Percentiles rank a stretch among this genome's conserved stretches.
Conservation (phyloP, 2,797 vertebrate genomes). For the Acipenser transmontanus region DNA sequence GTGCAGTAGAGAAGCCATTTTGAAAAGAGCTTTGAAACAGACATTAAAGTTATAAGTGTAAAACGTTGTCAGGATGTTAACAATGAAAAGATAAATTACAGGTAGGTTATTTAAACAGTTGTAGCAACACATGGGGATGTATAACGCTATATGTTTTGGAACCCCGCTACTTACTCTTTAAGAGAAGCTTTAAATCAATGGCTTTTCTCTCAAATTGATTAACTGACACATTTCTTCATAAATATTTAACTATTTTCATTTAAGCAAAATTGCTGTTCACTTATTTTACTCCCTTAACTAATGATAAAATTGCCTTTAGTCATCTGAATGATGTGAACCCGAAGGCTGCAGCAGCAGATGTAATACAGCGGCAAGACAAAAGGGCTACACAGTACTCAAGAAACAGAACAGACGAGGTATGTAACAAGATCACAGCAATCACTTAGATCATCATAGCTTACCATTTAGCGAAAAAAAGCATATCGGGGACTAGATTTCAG, state of each 20-base stretch:
- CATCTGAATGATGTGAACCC: conserved; percentile 53
- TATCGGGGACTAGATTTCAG: too few relatives aligned
- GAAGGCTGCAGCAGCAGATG: conserved; percentile 47
- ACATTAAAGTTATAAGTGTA: too few relatives aligned
- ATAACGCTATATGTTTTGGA: too few relatives aligned
- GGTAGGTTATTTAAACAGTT: too few relatives aligned
- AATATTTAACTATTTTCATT: conserved; percentile 24
- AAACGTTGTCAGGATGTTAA: too few relatives aligned
- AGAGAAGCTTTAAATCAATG: conserved; percentile 24
- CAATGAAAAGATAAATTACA: too few relatives aligned
- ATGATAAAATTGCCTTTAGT: conserved; percentile 55
- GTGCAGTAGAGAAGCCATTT: too few relatives aligned
- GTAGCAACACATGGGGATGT: too few relatives aligned
- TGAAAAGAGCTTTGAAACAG: too few relatives aligned
- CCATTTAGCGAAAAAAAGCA: too few relatives aligned
- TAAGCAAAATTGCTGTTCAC: conserved; percentile 45
- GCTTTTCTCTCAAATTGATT: conserved; percentile 35
- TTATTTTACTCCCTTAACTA: conserved; percentile 63
- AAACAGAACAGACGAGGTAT: conserved; percentile 21
- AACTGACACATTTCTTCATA: conserved; percentile 27
- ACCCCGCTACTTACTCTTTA: too few relatives aligned
- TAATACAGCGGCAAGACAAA: conserved; percentile 41
- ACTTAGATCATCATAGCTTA: too few relatives aligned
- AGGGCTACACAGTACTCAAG: conserved; percentile 33
- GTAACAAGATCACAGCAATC: conserved; percentile 20